Conservation (phyloP, 2,797 vertebrate species). For the Anomalospiza imberbis region DNA sequence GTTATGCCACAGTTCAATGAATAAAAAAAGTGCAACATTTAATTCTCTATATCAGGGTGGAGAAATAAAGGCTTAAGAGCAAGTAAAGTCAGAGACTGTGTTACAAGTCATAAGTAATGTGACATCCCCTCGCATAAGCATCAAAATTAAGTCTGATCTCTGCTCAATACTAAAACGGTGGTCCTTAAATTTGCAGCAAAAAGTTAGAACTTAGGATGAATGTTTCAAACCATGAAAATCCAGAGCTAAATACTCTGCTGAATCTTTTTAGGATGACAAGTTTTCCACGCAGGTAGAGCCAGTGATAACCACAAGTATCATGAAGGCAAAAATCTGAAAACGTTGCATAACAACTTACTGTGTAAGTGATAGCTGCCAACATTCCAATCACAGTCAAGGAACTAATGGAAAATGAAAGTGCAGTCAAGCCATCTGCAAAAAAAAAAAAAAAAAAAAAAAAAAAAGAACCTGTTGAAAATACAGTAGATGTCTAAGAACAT, state of each 20-base stretch:
- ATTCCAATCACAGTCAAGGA: slow-evolving; percentile 97
- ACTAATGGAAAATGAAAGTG: slow-evolving; percentile 96
- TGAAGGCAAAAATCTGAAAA: neutral
- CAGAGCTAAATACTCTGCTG: neutral
- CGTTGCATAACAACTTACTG: slow-evolving; percentile 80
- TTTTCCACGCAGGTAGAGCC: neutral
- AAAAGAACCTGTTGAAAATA: neutral
- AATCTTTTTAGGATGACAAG: neutral
- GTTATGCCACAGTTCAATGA: neutral
- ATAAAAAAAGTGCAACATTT: neutral
- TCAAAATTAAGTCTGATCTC: neutral
- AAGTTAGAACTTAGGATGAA: neutral
- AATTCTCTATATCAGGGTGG: neutral
- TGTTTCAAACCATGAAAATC: neutral
- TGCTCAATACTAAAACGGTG: neutral
- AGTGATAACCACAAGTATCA: fast-evolving
- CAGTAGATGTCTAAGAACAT: neutral
- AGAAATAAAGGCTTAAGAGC: neutral
- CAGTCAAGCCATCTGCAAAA: slow-evolving; percentile 88
- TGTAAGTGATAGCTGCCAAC: slow-evolving; percentile 98
- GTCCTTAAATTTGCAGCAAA: neutral
- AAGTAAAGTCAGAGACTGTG: neutral
- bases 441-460: neutral
- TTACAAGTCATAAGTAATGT: neutral
- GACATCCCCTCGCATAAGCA: neutral